Conservation (phyloP, 2,113 vertebrate genomes). For the Cettia cetti region DNA sequence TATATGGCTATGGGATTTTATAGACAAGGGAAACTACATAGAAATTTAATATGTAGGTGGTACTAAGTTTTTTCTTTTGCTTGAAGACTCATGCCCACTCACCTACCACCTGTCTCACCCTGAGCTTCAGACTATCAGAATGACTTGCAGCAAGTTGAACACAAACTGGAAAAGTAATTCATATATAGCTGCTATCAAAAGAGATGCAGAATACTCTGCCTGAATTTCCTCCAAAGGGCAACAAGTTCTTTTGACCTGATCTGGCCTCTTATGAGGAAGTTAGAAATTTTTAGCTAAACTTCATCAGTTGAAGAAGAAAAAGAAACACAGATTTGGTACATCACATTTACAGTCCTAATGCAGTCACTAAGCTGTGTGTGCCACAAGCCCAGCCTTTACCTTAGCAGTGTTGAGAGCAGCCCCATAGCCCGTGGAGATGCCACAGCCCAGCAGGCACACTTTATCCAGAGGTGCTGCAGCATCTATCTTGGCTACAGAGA, state of each 20-base stretch:
- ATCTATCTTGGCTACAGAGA: conserved; percentile 79
- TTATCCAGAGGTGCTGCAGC: conserved; percentile 77
- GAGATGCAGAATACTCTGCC: not conserved
- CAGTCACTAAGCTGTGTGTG: not conserved
- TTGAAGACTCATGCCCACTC: not conserved
- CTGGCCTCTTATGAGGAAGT: not conserved
- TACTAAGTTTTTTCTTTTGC: not conserved
- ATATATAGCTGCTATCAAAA: not conserved
- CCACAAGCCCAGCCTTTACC: conserved; percentile 47
- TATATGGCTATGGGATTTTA: not conserved
- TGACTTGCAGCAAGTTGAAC: not conserved
- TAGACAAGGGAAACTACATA: not conserved
- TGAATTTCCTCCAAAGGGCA: not conserved
- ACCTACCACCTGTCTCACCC: not conserved
- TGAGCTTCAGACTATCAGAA: not conserved
- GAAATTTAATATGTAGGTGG: not conserved
- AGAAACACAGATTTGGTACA: not conserved
- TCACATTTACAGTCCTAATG: not conserved
- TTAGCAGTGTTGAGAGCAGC: conserved; percentile 79
- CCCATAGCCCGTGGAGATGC: conserved; percentile 81
- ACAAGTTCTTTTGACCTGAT: not conserved
- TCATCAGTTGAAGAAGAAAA: not conserved
- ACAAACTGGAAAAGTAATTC: not conserved
- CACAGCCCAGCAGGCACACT: conserved; percentile 83
- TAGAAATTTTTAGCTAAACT: not conserved